Evolutionary conservation across 2,888 invertebrate species (phyloP).

Genomic region (Himalopsyche kuldschensis): DNA sequence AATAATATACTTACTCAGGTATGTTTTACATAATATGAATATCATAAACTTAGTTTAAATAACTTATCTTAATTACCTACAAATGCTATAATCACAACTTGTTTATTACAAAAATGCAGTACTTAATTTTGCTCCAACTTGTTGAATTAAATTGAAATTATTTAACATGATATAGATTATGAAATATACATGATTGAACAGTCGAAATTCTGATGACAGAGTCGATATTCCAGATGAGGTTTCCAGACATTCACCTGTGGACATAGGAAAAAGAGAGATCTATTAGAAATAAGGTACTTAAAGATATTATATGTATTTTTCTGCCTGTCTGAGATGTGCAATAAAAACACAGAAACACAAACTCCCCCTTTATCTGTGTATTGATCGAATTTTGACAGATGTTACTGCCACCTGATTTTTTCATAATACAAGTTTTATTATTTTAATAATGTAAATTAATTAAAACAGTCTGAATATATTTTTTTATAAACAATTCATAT

Average conservation of each 20-base stretch:
- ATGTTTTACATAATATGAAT: neutral
- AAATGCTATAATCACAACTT: conserved; percentile 37
- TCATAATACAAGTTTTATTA: too few relatives aligned
- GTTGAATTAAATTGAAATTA: conserved; percentile 34
- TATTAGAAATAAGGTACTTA: too few relatives aligned
- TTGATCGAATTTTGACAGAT: neutral
- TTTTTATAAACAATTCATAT: too few relatives aligned
- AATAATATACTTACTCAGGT: neutral
- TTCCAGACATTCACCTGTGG: conserved; percentile 67
- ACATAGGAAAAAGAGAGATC: conserved; percentile 12
- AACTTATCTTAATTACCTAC: conserved; percentile 26
- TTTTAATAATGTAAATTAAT: too few relatives aligned
- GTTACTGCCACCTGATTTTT: too few relatives aligned
- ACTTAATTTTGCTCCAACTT: conserved; percentile 21
- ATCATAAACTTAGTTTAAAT: neutral
- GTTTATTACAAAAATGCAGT: conserved; percentile 35
- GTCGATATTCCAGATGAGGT: conserved; percentile 46
- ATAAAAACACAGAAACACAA: too few relatives aligned
- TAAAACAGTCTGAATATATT: too few relatives aligned
- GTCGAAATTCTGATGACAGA: conserved; percentile 28
- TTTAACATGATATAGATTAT: conserved; percentile 36
- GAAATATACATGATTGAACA: conserved; percentile 36
- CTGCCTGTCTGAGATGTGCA: too few relatives aligned
- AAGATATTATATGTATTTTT: too few relatives aligned
- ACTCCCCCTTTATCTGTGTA: too few relatives aligned